Conservation (phyloP, 2,797 vertebrate species). For the Silurus lanzhouensis region DNA sequence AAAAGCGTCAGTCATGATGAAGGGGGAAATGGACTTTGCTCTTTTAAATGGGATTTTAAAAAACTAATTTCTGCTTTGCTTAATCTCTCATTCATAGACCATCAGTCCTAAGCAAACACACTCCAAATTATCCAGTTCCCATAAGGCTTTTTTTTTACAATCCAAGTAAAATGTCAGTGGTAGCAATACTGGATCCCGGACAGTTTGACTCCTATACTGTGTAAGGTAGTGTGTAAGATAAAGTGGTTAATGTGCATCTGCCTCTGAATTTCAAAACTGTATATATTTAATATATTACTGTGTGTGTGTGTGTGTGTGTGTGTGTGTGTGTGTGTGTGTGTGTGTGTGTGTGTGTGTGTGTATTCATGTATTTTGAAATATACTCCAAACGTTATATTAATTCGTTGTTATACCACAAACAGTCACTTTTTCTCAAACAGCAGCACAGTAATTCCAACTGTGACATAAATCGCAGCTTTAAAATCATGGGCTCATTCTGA, state of each 20-base stretch:
- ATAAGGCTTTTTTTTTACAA: slow-evolving; percentile 27
- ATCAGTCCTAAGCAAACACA: slow-evolving; percentile 54
- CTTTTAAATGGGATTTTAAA: slow-evolving; percentile 58
- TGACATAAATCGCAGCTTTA: slow-evolving; percentile 5
- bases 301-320: no score
- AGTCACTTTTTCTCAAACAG: not conserved
- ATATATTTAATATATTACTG: no score
- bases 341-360: no score
- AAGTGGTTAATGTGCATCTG: not conserved
- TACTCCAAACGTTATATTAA: not conserved
- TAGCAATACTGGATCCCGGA: not conserved
- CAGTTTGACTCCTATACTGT: not conserved
- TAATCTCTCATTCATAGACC: slow-evolving; percentile 56
- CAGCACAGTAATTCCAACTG: not conserved
- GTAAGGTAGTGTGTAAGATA: not conserved
- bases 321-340: no score
- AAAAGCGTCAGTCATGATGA: slow-evolving; percentile 54
- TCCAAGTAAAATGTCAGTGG: slow-evolving; percentile 21
- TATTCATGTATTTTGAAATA: not conserved
- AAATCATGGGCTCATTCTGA: not conserved
- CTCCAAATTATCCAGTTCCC: slow-evolving; percentile 42
- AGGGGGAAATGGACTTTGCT: slow-evolving; percentile 48
- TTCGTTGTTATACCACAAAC: not conserved
- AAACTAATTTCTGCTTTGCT: slow-evolving; percentile 54
- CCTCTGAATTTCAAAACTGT: not conserved